Evolutionary conservation across 2,113 vertebrate genomes (phyloP), one percentile per base, ranked within the genome.

Genomic region (Entelurus aequoreus): DNA sequence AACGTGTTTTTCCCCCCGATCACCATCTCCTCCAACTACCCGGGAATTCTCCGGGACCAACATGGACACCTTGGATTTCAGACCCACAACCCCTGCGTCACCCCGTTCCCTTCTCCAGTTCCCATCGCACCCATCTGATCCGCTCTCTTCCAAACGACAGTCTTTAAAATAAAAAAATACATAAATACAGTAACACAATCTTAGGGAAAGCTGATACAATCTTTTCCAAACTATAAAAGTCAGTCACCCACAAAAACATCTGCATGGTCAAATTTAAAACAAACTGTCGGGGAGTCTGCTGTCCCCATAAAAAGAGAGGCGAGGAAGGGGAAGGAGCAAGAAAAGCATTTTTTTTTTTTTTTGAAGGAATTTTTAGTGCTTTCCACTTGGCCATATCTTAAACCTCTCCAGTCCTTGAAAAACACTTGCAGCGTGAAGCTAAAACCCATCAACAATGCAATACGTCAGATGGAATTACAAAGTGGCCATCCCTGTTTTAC

Each of bases 181-280:
- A 28, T 85, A 90, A 91, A 91, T 91, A 91, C 88, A 91, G 91
- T 91, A 92, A 92, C 87, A 89, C 88, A 90, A 92, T 91, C 90
- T 91, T 72, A 73, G 74, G 84, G 83, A 89, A 90, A 91, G 89
- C 88, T 87, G 90, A 91, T 92, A 90, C 89, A 90, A 92, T 92
- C 91, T 92, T 92, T 87, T 90, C 91, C 86, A 89, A 91, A 91
- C 91, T 87, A 91, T 92, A 91, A 92, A 91, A 91, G 89, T 91
- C 90, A 89, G 82, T 91, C 91, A 91, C 88, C 90, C 89, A 77
- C 72, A 90, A 88, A 90, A 91, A 92, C 90, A 92, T 92, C 90
- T 92, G 90, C 90, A 89, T 61, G 88, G 87, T 90, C 90, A 90
- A 89, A 91, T 91, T 90, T 91, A 90, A 92, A 92, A 92, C 90